Evolutionary conservation across 2,113 vertebrate species (phyloP).

Genomic region (Arenaria interpres): DNA sequence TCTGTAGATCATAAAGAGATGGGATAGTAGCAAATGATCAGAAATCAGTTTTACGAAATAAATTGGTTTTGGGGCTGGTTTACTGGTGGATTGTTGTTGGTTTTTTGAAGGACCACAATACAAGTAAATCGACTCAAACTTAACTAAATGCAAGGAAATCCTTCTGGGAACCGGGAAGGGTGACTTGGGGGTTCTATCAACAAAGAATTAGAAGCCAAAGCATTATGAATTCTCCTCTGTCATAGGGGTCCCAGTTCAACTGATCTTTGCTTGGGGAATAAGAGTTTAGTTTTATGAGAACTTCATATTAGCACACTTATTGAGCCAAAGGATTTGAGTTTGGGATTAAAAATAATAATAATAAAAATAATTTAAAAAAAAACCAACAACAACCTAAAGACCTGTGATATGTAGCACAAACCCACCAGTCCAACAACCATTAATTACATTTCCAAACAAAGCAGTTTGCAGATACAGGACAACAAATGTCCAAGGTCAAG

Average conservation of each 20-base stretch:
- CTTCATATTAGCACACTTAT: neutral
- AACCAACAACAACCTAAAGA: neutral
- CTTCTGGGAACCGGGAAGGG: neutral
- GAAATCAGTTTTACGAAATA: neutral
- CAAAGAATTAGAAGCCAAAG: neutral
- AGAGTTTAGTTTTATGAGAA: neutral
- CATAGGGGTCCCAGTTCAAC: accelerated
- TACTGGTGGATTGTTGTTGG: neutral
- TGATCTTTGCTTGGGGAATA: neutral
- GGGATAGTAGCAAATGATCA: neutral
- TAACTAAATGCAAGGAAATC: neutral
- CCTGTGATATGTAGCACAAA: neutral
- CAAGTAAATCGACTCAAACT: neutral
- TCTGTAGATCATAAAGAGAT: neutral
- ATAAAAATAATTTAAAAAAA: neutral
- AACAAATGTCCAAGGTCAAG: neutral
- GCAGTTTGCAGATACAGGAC: neutral
- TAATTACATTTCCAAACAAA: neutral
- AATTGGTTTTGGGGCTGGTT: neutral
- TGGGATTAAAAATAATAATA: neutral
- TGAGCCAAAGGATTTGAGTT: neutral
- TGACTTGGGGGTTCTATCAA: neutral
- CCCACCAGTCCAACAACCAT: neutral
- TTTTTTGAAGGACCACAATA: neutral
- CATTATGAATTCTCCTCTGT: neutral